Conservation (phyloP, 2,888 invertebrate species). For the Pyrocoelia pectoralis region DNA sequence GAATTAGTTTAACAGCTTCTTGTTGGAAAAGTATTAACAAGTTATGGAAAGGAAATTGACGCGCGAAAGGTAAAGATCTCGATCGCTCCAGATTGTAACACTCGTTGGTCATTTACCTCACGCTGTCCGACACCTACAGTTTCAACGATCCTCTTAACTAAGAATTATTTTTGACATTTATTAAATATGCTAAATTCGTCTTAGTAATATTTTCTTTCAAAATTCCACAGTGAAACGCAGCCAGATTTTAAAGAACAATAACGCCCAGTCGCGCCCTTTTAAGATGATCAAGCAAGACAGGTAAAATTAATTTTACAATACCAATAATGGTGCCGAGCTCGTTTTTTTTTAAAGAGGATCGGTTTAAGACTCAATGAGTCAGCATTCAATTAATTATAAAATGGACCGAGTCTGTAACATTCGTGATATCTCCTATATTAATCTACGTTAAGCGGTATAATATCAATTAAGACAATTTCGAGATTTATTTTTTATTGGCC, state of each 20-base stretch:
- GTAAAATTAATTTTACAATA: conserved; percentile 36
- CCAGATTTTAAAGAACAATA: conserved; percentile 28
- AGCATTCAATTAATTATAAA: conserved; percentile 52
- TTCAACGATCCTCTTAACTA: conserved; percentile 24
- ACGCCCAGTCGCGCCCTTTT: conserved; percentile 26
- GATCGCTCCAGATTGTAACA: conserved; percentile 32
- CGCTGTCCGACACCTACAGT: conserved; percentile 30
- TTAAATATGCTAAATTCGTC: conserved; percentile 32
- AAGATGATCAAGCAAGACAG: conserved; percentile 32
- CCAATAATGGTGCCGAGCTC: conserved; percentile 31
- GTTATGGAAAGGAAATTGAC: neutral
- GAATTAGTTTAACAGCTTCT: conserved; percentile 18
- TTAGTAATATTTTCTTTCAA: conserved; percentile 28
- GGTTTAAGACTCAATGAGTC: conserved; percentile 42
- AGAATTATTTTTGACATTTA: conserved; percentile 33
- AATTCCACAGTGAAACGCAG: conserved; percentile 26
- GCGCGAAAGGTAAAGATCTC: too few species aligned
- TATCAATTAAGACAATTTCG: neutral
- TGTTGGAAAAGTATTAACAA: neutral
- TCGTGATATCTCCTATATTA: neutral
- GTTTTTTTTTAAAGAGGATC: conserved; percentile 27
- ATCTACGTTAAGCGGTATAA: neutral
- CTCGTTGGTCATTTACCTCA: conserved; percentile 34
- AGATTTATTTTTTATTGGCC: conserved; percentile 6
- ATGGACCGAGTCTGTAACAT: conserved; percentile 2